Base-by-base conservation (phyloP, 2,888 invertebrate genomes). In the Plebejus melissa region DNA sequence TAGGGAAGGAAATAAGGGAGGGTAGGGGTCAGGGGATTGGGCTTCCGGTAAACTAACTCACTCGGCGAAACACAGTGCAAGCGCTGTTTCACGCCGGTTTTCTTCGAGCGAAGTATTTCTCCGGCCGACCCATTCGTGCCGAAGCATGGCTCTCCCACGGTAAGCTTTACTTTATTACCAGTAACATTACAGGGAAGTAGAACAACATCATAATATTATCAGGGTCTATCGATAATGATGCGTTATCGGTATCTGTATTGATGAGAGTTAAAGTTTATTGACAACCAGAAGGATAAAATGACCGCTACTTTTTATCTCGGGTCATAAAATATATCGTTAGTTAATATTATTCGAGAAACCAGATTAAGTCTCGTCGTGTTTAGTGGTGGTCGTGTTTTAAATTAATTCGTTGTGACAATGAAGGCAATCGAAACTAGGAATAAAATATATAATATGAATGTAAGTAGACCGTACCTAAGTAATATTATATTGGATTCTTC, bases 361-460 rank as follows among this genome's bases (percentile, higher is more conserved):
- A 82, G 81, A 80, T 78, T 79, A 82, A 78, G 79, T 82, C 82
- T 81, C 76, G 79, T 50, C 77, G 82, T 79, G 82, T 76, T 78
- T 81, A 76, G 74, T 32, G 32, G 72, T 72, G 72, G 72, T 72
- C 54, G 72, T 72, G 72, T 72, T 32, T 46, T 32, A 32, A 54
- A 72, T 54, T 72, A 54, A 72, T 54, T 46, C 6, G 13, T 32
- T 74, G 69, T 46, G 75, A 80, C 75, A 76, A 85, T 85, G 85
- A 85, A 90, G 78, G 90, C 90, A 11, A 78, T 90, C 5, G 90
- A 88, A 81, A 80, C 79, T 77, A 86, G 88, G 77, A 83, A 78
- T 74, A 82, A 77, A 32, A 32, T 32, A 76, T 82, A 77, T 74
- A 60, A 22, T 22, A 74, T 74, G 13, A 76, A 60, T 76, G 82